phyloP scores from a whole-genome alignment of 1,140 invertebrate species.

The Mycetomoellerius zeteki region DNA sequence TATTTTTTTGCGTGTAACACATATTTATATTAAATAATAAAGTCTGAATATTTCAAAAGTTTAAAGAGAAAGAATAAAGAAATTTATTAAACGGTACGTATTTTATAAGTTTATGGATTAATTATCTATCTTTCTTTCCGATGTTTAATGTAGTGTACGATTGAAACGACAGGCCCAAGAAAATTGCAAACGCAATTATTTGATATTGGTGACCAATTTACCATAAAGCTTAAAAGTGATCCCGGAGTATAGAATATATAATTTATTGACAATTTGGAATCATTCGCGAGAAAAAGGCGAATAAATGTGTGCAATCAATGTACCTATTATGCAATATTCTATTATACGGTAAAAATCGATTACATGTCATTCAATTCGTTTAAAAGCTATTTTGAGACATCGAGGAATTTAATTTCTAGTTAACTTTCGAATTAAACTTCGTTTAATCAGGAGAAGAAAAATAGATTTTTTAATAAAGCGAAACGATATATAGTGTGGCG shows the following conservation, averaged over 20 bases:
- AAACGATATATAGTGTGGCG: not conserved
- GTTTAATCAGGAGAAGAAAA: not conserved
- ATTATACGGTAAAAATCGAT: not conserved
- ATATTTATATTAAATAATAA: not conserved
- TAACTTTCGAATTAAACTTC: not conserved
- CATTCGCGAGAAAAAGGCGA: not conserved
- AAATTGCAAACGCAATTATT: conserved; percentile 46
- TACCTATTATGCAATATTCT: not conserved
- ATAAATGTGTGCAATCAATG: conserved; percentile 28
- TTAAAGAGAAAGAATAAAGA: not conserved
- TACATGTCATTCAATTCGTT: not conserved
- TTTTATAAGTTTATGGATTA: not conserved
- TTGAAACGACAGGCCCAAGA: not conserved
- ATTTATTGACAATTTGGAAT: conserved; percentile 51
- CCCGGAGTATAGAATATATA: conserved; percentile 42
- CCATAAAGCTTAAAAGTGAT: conserved; percentile 34
- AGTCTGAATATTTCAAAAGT: not conserved
- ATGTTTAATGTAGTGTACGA: conserved; percentile 47
- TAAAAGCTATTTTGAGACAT: not conserved
- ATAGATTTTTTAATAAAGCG: not conserved
- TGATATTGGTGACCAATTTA: conserved; percentile 27
- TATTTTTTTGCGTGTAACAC: no score
- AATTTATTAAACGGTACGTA: conserved; percentile 4
- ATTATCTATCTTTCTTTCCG: not conserved
- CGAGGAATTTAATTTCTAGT: not conserved